A percentile compares a stretch with the other conserved stretches of the same genome.
phyloP scores from a whole-genome alignment of 2,888 invertebrate species.

The Brachylomia viminalis region DNA sequence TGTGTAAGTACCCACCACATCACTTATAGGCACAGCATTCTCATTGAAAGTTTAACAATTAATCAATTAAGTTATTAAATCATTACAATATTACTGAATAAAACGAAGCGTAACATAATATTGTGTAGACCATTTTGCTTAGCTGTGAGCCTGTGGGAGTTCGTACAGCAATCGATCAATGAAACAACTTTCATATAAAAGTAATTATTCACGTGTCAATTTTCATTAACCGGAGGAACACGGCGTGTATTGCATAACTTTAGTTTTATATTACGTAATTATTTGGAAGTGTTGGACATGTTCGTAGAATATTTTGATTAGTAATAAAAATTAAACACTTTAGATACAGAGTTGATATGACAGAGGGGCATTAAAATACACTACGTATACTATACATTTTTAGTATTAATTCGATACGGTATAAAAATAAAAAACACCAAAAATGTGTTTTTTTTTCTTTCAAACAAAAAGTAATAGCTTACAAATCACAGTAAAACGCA shows the following conservation, averaged over 20 bases:
- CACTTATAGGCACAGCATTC: neutral
- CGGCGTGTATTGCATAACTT: constrained; percentile 46
- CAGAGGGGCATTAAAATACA: too few relatives aligned
- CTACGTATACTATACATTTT: too few relatives aligned
- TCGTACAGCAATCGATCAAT: constrained; percentile 42
- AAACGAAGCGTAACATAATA: neutral
- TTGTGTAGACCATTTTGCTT: neutral
- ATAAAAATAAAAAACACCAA: too few relatives aligned
- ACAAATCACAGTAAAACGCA: too few relatives aligned
- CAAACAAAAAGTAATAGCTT: too few relatives aligned
- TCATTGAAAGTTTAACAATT: too few relatives aligned
- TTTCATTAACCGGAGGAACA: constrained; percentile 47
- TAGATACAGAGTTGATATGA: too few relatives aligned
- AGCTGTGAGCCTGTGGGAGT: constrained; percentile 3
- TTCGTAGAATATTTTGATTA: neutral
- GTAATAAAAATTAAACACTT: neutral
- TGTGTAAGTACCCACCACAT: neutral
- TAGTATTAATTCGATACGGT: too few relatives aligned
- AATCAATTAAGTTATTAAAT: neutral
- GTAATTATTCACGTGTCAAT: constrained; percentile 49
- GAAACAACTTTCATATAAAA: constrained; percentile 45
- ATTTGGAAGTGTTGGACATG: neutral
- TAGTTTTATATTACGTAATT: constrained; percentile 39
- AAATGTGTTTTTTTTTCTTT: too few relatives aligned
- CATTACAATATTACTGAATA: neutral